Percentiles rank a stretch among this genome's conserved stretches.
phyloP scores from a whole-genome alignment of 1,140 invertebrate genomes.

The Cyclina sinensis region DNA sequence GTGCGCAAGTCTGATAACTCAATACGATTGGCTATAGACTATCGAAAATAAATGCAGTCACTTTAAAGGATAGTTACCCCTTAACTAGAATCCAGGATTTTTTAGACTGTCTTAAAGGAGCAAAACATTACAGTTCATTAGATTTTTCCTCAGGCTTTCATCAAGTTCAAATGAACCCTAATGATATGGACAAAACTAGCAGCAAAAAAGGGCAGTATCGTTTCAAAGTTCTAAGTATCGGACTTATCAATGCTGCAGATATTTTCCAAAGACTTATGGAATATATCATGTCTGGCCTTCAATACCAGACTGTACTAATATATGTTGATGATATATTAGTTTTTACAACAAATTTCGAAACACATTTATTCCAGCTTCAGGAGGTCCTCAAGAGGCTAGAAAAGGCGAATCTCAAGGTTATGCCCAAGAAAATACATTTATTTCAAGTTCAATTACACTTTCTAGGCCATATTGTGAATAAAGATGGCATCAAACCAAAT shows the following conservation, averaged over 20 bases:
- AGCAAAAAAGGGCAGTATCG: conserved; percentile 76
- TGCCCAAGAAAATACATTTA: conserved; percentile 43
- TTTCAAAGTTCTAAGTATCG: conserved; percentile 59
- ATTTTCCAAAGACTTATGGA: conserved; percentile 57
- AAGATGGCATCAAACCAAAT: conserved; percentile 84
- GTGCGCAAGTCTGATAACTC: conserved; percentile 59
- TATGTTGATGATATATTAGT: conserved; percentile 67
- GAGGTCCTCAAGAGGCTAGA: neutral
- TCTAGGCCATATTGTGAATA: conserved; percentile 74
- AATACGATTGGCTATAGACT: conserved; percentile 86
- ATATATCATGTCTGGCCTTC: conserved; percentile 17
- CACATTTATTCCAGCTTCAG: conserved; percentile 19
- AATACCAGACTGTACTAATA: conserved; percentile 73
- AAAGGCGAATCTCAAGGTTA: conserved; percentile 60
- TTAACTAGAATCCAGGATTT: conserved; percentile 49
- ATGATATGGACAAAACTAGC: conserved; percentile 71
- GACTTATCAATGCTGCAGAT: conserved; percentile 18
- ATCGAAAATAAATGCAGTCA: conserved; percentile 69
- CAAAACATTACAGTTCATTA: conserved; percentile 70
- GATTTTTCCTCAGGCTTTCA: conserved; percentile 81
- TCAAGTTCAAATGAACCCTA: conserved; percentile 76
- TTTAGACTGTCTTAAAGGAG: conserved; percentile 34
- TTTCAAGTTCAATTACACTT: conserved; percentile 47
- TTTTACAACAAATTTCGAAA: conserved; percentile 40
- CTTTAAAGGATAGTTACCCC: neutral